Percentiles rank a stretch among this genome's conserved stretches.
phyloP scores from a whole-genome alignment of 2,797 vertebrate genomes.

The Danionella dracula region DNA sequence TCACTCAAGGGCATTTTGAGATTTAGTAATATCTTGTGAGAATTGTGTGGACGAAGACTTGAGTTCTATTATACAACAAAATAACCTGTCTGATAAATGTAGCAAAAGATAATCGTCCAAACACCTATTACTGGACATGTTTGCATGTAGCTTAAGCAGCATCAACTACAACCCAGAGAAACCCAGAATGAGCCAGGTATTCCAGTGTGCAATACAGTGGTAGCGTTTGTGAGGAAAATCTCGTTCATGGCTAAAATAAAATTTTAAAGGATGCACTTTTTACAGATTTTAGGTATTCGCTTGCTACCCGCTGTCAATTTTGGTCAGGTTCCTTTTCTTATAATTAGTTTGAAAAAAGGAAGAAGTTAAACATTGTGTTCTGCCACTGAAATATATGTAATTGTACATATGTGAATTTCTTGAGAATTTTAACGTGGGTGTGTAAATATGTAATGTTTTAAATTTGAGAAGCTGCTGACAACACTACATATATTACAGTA shows the following conservation, averaged over 20 bases:
- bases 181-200: conserved; percentile 61
- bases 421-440: conserved; percentile 81
- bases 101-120: conserved; percentile 34
- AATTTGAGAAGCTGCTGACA: conserved; percentile 84
- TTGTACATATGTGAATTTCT: conserved; percentile 85
- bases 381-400: conserved; percentile 81
- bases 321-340: conserved; percentile 57
- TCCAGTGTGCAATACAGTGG: conserved; percentile 62
- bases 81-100: conserved; percentile 34
- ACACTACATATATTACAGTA: conserved; percentile 77
- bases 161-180: conserved; percentile 14
- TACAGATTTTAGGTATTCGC: conserved; percentile 40
- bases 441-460: conserved; percentile 73
- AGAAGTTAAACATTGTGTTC: conserved; percentile 65
- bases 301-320: conserved; percentile 65
- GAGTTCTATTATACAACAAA: conserved; percentile 11
- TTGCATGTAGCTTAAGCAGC: conserved; percentile 39
- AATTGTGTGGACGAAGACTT: conserved; percentile 8
- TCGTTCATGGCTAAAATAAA: conserved; percentile 43
- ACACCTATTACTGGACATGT: conserved; percentile 32
- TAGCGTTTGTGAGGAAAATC: conserved; percentile 59
- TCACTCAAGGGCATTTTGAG: conserved; percentile 68
- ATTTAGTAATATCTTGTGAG: conserved; percentile 59
- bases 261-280: conserved; percentile 64
- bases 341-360: conserved; percentile 59